Conservation (phyloP, 2,888 invertebrate genomes). For the Caenorhabditis auriculariae region DNA sequence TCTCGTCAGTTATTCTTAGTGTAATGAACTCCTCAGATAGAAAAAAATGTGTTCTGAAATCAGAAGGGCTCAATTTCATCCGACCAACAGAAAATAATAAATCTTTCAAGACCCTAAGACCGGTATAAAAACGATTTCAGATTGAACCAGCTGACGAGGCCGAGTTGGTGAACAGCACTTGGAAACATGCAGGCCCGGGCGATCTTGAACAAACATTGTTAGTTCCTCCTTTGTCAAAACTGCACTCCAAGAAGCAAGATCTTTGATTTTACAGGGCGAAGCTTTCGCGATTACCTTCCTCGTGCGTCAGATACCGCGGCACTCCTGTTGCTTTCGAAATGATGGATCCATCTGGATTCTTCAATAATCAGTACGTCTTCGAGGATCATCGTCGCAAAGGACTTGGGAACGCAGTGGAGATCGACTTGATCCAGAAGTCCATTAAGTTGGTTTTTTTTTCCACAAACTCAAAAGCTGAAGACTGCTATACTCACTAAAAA, state of each 20-base stretch:
- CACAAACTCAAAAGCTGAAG: too few relatives aligned
- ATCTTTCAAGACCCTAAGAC: background rate
- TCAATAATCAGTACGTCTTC: slow-evolving; percentile 41
- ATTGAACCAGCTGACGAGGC: slow-evolving; percentile 34
- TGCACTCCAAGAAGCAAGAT: slow-evolving; percentile 2
- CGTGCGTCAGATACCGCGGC: slow-evolving; percentile 31
- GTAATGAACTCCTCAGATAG: too few relatives aligned
- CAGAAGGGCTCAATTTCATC: background rate
- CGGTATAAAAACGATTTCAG: slow-evolving; percentile 18
- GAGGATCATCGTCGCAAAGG: slow-evolving; percentile 38
- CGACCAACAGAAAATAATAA: background rate
- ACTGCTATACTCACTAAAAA: too few relatives aligned
- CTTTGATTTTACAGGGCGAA: slow-evolving; percentile 29
- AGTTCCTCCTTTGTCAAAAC: background rate
- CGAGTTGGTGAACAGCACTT: slow-evolving; percentile 36
- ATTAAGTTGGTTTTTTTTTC: slow-evolving; percentile 8
- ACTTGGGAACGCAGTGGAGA: slow-evolving; percentile 39
- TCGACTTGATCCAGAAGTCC: slow-evolving; percentile 30
- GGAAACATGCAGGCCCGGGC: slow-evolving; percentile 38
- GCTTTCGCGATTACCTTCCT: slow-evolving; percentile 29
- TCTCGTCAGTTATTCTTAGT: too few relatives aligned
- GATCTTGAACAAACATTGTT: slow-evolving; percentile 44
- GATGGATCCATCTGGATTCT: slow-evolving; percentile 41
- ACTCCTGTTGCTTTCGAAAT: slow-evolving; percentile 44
- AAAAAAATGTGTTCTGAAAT: background rate